phyloP scores from a whole-genome alignment of 2,888 invertebrate genomes.

The Tetramorium bicarinatum region DNA sequence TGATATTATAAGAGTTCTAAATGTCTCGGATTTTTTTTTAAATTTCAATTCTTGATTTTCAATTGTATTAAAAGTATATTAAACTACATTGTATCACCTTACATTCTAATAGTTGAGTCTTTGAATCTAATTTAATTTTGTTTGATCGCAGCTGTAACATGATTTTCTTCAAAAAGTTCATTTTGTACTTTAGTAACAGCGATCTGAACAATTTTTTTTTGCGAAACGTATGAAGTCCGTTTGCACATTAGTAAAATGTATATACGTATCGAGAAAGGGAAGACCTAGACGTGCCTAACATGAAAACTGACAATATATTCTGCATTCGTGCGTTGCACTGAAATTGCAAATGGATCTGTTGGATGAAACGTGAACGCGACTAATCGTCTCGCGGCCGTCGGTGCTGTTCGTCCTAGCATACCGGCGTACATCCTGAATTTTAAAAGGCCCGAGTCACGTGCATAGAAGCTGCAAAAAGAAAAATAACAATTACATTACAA shows the following conservation, averaged over 20 bases:
- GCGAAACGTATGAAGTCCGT: background rate
- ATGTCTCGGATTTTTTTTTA: background rate
- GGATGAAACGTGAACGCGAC: slow-evolving; percentile 99
- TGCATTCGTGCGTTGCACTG: slow-evolving; percentile 96
- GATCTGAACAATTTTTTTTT: slow-evolving; percentile 19
- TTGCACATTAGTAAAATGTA: background rate
- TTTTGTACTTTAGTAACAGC: slow-evolving; percentile 43
- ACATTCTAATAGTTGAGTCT: slow-evolving; percentile 4
- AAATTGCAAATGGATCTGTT: slow-evolving; percentile 97
- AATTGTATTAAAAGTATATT: slow-evolving; percentile 38
- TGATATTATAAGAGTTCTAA: background rate
- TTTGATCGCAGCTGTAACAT: background rate
- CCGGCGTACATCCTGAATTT: slow-evolving; percentile 93
- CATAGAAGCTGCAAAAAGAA: slow-evolving; percentile 91
- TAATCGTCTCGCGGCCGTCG: slow-evolving; percentile 91
- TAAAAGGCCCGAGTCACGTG: slow-evolving; percentile 92
- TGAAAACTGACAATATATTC: slow-evolving; percentile 99
- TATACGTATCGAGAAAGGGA: background rate
- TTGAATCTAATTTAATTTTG: slow-evolving; percentile 9
- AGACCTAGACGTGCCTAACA: slow-evolving; percentile 89
- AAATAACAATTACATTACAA: background rate
- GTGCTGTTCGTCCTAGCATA: slow-evolving; percentile 89
- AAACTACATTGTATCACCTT: slow-evolving; percentile 22
- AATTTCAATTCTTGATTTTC: background rate
- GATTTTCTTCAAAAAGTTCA: background rate